Evolutionary conservation across 2,797 vertebrate genomes (phyloP).

Genomic region (Vespertilio murinus): DNA sequence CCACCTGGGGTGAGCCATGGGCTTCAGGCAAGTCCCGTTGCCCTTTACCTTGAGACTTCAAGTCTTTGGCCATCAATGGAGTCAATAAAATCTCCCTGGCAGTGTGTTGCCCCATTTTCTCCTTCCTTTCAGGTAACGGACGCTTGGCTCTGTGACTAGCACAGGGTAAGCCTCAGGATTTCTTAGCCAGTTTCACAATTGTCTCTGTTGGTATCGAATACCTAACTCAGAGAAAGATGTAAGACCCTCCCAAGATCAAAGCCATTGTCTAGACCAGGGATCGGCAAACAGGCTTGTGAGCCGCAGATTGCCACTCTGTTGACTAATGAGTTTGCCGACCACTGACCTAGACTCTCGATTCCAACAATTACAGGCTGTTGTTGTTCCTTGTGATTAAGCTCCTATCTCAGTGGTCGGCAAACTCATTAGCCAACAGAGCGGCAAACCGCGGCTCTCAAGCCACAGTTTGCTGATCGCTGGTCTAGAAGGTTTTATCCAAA

Average conservation of each 20-base stretch:
- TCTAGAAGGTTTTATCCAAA: neutral
- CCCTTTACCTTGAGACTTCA: rapidly evolving
- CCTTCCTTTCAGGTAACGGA: neutral
- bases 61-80: neutral
- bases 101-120: neutral
- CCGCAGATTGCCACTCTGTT: too few species aligned
- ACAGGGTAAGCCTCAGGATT: neutral
- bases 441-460: too few species aligned
- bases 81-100: neutral
- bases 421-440: too few species aligned
- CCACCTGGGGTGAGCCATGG: rapidly evolving
- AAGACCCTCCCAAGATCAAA: neutral
- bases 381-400: too few species aligned
- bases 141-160: neutral
- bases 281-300: too few species aligned
- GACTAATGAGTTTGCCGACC: too few species aligned
- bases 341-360: too few species aligned
- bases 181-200: neutral
- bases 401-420: too few species aligned
- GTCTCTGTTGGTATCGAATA: neutral
- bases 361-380: too few species aligned
- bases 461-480: too few species aligned
- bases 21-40: too few species aligned
- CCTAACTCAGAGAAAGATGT: neutral
- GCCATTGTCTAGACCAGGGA: too few species aligned